Evolutionary conservation across 2,797 vertebrate genomes (phyloP).

Genomic region (Nyctalus aviator): DNA sequence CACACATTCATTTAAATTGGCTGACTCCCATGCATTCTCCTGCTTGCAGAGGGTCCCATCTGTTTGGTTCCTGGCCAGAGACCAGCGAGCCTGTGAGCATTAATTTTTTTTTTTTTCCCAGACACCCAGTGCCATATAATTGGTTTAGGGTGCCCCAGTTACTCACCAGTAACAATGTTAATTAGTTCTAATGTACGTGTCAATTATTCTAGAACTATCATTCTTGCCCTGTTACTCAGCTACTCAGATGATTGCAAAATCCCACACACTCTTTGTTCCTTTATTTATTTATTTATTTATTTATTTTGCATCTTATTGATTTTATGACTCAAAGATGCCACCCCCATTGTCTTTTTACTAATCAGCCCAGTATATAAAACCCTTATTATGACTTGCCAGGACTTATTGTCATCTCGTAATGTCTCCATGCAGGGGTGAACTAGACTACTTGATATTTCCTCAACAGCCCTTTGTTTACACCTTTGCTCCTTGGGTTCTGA

Average conservation of each 20-base stretch:
- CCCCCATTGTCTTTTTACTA: background rate
- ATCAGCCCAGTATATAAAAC: background rate
- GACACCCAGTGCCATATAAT: conserved; percentile 55
- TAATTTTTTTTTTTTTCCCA: conserved; percentile 56
- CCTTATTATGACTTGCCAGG: background rate
- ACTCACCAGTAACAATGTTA: conserved; percentile 53
- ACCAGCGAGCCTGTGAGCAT: background rate
- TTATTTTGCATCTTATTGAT: background rate
- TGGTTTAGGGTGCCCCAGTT: conserved; percentile 60
- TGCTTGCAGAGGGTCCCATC: conserved; percentile 63
- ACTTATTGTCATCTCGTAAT: background rate
- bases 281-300: background rate
- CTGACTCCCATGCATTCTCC: conserved; percentile 20
- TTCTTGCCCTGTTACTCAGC: background rate
- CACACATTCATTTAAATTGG: conserved; percentile 62
- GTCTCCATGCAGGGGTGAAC: background rate
- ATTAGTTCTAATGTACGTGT: conserved; percentile 34
- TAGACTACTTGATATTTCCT: conserved; percentile 8
- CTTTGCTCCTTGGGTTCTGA: conserved; percentile 2
- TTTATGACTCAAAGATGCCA: background rate
- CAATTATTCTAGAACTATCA: conserved; percentile 1
- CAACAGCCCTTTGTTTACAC: background rate
- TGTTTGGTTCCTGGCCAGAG: conserved; percentile 70
- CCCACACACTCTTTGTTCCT: background rate
- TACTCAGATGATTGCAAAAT: background rate